These are phyloP conservation scores for Anseranas semipalmata DNA, from an alignment of 2,113 vertebrate genomes.

Conservation along the genomic window DNA sequence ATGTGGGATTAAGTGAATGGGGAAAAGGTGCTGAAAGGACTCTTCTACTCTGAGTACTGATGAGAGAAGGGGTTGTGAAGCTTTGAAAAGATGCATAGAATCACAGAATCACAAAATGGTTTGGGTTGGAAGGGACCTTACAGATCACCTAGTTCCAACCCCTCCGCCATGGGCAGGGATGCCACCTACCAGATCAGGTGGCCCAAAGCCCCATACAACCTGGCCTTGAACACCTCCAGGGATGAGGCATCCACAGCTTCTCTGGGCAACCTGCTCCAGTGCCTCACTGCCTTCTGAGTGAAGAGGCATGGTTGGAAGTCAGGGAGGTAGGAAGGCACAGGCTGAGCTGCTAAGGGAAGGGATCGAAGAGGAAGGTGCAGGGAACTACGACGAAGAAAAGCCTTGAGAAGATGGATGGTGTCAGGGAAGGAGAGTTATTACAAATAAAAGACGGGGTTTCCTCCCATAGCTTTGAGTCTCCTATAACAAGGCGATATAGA, in stretches of 20 bases:
- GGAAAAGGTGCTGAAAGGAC: neutral
- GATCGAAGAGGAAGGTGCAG: neutral
- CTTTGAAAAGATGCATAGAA: neutral
- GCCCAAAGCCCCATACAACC: neutral
- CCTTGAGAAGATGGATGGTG: neutral
- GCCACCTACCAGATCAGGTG: too few relatives aligned
- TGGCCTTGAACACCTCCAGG: neutral
- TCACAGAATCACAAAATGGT: neutral
- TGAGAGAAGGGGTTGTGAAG: neutral
- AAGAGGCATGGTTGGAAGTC: neutral
- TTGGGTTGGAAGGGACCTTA: neutral
- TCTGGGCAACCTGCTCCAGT: neutral
- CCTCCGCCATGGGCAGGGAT: too few relatives aligned
- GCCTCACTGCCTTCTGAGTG: neutral
- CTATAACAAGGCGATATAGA: neutral
- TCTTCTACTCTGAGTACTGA: neutral
- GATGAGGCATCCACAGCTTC: neutral
- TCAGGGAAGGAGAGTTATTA: neutral
- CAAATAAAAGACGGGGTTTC: neutral
- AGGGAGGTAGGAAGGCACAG: neutral
- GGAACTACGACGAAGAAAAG: neutral
- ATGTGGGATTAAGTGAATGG: neutral
- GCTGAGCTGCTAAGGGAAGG: neutral
- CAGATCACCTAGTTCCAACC: neutral
- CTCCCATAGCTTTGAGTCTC: neutral